Evolutionary conservation across 2,113 vertebrate genomes (phyloP), one percentile per base, ranked within the genome.

Genomic region (Tor tambroides): DNA sequence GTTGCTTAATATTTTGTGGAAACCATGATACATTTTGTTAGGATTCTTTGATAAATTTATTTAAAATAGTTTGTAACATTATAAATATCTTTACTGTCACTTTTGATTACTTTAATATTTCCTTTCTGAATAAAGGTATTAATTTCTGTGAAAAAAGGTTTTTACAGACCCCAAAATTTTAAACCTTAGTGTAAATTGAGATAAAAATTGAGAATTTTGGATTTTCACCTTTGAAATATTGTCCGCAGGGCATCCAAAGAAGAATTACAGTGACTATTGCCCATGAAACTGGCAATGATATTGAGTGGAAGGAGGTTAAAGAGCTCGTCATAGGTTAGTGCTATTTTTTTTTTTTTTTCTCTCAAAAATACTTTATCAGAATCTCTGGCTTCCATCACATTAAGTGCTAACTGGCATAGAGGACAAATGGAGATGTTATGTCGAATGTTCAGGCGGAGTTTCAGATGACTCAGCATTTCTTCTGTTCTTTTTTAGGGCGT

Each of bases 291-390:
- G 97, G 97, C 87, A 96, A 95, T 89, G 96, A 98, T 30, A 95
- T 99, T 84, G 96, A 93, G 92, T 99, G 98, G 98, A 98, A 98
- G 91, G 98, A 99, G 94, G 97, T 99, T 63, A 96, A 97, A 12
- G 98, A 99, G 93, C 95, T 99, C 49, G 98, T 99, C 71, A 97
- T 99, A 67, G 98, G 98, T 99, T 93, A 97, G 97, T 51, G 8
- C 7, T 43, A 43, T 0, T 23, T 51, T 46, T 21, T 0, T 23
- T 51, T 46, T 21, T 41, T 49, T 59, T 49, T 32, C 5, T 41
- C 21, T 38, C 38, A 78, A 32, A 21, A 19, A 11, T 23, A 14
- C 0, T 21, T 38, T 2, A 14, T 14, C 4, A 11, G 15, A 61
- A 59, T 30, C 30, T 80, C 17, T 38, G 11, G 8, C 10, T 49